These are phyloP conservation scores for Lasioglossum albipes DNA, from an alignment of 1,140 invertebrate genomes.

Conservation along the genomic window DNA sequence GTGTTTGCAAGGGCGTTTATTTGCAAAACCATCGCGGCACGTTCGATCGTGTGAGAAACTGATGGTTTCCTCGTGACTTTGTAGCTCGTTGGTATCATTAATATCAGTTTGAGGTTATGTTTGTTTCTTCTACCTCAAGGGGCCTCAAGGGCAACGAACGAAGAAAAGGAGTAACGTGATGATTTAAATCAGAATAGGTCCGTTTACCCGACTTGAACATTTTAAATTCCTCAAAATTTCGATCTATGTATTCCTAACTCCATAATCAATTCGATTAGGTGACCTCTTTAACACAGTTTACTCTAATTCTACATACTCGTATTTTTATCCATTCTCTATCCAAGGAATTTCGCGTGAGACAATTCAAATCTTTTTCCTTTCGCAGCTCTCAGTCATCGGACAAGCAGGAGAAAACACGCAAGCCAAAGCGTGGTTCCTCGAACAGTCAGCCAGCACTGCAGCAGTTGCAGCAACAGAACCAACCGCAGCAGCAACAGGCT, in stretches of 20 bases:
- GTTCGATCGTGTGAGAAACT: background rate
- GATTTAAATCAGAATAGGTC: slow-evolving; percentile 31
- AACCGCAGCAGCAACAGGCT: slow-evolving; percentile 24
- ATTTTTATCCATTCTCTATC: too few relatives aligned
- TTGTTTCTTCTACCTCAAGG: slow-evolving; percentile 58
- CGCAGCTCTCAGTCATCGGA: slow-evolving; percentile 78
- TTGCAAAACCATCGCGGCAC: too few relatives aligned
- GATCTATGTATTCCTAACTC: background rate
- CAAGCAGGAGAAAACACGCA: slow-evolving; percentile 75
- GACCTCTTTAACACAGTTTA: too few relatives aligned
- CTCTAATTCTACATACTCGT: too few relatives aligned
- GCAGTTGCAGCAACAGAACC: slow-evolving; percentile 33
- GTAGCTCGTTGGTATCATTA: slow-evolving; percentile 6
- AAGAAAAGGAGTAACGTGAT: slow-evolving; percentile 56
- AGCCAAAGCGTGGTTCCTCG: slow-evolving; percentile 74
- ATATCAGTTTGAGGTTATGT: slow-evolving; percentile 67
- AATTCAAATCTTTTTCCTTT: slow-evolving; percentile 21
- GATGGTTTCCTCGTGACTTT: background rate
- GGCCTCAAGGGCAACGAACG: slow-evolving; percentile 59
- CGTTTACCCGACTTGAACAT: slow-evolving; percentile 7
- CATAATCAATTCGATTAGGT: too few relatives aligned
- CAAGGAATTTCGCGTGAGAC: too few relatives aligned
- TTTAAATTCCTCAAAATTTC: background rate
- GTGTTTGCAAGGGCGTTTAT: background rate
- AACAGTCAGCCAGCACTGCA: slow-evolving; percentile 65